Evolutionary conservation across 2,113 vertebrate species (phyloP), one percentile per base, ranked within the genome.

Genomic region (Protobothrops mucrosquamatus): DNA sequence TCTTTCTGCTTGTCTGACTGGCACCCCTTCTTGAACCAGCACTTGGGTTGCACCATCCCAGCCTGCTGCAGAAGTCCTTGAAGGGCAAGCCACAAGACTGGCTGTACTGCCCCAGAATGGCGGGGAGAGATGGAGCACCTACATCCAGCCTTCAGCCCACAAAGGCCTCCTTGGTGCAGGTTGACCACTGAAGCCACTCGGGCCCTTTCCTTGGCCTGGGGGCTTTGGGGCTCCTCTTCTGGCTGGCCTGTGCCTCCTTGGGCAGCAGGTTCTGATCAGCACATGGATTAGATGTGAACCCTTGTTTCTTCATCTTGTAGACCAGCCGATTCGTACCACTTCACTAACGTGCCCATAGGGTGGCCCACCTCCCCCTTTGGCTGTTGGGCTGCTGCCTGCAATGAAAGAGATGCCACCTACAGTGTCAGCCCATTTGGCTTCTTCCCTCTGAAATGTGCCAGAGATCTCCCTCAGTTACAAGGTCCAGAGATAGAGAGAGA

Each of bases 391-490:
- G 2, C 57, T 89, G 64, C 90, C 0, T 56, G 43, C n/a, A 1
- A 12, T 1, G 55, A 9, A 57, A 26, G 4, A 2, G 88, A 59
- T 90, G 93, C 85, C 86, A 59, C 94, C 92, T 92, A 88, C 93
- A 59, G 93, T 93, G 24, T 86, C 90, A 26, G 20, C 89, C 88
- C 0, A 0, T 87, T 91, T 39, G 52, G 59, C 94, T 89, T 91
- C 74, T 64, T 92, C 15, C 4, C 93, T 94, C 94, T 88, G 92
- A 88, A 92, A 61, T 61, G 10, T 24, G 24, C 9, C 9, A 26
- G 59, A 4, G 10, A 94, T 94, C 96, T 95, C 89, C 69, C 57
- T 92, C 0, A 15, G 89, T 93, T 29, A 26, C 91, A 0, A 23
- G 29, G 95, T 92, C 93, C 61, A 64, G 61, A 9, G 23, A 24